These are phyloP conservation scores for Zosterops hypoxanthus DNA, from an alignment of 2,113 vertebrate species.

Conservation along the genomic window DNA sequence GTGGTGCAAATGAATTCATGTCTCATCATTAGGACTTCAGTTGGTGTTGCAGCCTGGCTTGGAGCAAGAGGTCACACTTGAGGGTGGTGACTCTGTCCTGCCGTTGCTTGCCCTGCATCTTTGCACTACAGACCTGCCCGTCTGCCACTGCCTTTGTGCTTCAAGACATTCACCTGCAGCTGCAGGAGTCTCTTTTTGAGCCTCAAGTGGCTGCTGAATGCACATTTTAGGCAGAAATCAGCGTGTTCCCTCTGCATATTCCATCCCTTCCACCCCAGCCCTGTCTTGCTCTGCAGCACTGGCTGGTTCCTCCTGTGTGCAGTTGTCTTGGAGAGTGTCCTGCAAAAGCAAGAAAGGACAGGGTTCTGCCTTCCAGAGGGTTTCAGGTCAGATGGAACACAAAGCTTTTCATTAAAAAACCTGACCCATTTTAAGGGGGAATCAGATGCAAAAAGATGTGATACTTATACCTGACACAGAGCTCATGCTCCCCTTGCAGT, in stretches of 20 bases:
- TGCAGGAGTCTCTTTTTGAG: neutral
- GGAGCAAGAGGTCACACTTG: neutral
- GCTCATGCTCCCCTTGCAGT: neutral
- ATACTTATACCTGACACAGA: neutral
- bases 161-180: neutral
- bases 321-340: neutral
- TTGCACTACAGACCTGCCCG: accelerated
- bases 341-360: neutral
- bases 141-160: neutral
- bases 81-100: neutral
- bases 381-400: neutral
- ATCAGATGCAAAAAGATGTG: neutral
- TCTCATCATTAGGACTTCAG: neutral
- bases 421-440: neutral
- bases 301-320: accelerated
- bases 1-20: neutral
- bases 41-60: neutral
- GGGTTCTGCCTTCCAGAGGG: neutral
- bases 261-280: neutral
- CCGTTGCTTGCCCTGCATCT: neutral
- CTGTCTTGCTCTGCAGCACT: neutral
- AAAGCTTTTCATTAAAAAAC: neutral
- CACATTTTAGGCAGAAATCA: neutral
- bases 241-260: neutral
- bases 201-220: neutral